Evolutionary conservation across 2,888 invertebrate genomes (phyloP).

Genomic region (Thysanoteuthis rhombus): DNA sequence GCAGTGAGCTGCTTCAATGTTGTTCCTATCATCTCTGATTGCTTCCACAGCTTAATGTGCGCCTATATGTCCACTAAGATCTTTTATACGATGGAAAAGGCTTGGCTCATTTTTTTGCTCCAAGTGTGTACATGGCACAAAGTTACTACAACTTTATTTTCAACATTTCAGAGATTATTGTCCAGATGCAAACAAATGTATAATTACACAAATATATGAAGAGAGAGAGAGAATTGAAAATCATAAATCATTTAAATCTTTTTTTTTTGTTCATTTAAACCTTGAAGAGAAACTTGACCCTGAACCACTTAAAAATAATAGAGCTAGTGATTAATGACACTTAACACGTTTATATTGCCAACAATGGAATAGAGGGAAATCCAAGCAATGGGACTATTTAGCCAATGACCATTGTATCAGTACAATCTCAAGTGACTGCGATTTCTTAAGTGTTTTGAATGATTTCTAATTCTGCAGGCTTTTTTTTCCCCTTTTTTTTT

Average conservation of each 20-base stretch:
- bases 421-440: neutral
- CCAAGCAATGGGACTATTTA: too few species aligned
- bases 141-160: too few species aligned
- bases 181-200: neutral
- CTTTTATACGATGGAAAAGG: too few species aligned
- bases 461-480: neutral
- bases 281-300: neutral
- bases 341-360: neutral
- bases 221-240: neutral
- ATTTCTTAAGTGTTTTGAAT: neutral
- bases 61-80: too few species aligned
- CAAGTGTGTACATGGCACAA: too few species aligned
- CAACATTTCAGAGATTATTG: too few species aligned
- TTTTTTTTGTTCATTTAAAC: neutral
- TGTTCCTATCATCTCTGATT: too few species aligned
- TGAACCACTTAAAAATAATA: too few species aligned
- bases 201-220: neutral
- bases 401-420: constrained; percentile 12
- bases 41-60: too few species aligned
- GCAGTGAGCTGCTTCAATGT: too few species aligned
- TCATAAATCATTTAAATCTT: neutral
- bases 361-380: neutral
- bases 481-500: neutral
- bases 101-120: too few species aligned
- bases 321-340: neutral